Evolutionary conservation across 2,888 invertebrate species (phyloP).

Genomic region (Uropetala carovei): DNA sequence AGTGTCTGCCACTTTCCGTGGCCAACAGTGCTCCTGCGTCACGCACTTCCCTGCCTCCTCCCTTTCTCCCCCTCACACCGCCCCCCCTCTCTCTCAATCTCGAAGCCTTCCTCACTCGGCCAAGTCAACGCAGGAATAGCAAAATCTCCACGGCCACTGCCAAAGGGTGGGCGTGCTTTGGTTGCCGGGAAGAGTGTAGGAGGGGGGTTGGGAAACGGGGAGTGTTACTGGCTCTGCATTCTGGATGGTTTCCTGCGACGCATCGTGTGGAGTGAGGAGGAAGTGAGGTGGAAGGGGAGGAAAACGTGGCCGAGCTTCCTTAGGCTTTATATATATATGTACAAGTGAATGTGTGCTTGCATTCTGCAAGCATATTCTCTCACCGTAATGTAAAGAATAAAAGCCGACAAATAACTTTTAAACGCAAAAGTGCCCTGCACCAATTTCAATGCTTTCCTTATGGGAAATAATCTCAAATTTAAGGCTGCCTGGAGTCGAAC

Average conservation of each 20-base stretch:
- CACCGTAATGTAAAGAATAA: too few relatives aligned
- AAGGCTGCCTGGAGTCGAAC: too few relatives aligned
- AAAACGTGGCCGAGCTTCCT: neutral
- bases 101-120: neutral
- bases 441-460: too few relatives aligned
- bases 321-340: too few relatives aligned
- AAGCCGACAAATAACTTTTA: too few relatives aligned
- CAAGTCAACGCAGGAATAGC: constrained; percentile 1
- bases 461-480: too few relatives aligned
- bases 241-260: neutral
- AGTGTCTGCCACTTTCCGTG: too few relatives aligned
- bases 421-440: too few relatives aligned
- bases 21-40: neutral
- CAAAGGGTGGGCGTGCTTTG: neutral
- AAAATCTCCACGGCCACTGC: neutral
- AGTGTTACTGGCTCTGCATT: neutral
- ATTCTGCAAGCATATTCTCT: too few relatives aligned
- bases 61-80: neutral
- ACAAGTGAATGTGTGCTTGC: too few relatives aligned
- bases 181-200: neutral
- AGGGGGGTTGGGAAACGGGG: neutral
- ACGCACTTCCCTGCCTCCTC: neutral
- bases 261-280: neutral
- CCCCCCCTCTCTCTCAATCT: neutral
- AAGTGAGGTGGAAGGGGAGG: too few relatives aligned